Evolutionary conservation across 2,888 invertebrate species (phyloP), one percentile per base, ranked within the genome.

Genomic region (Thecophora atra): DNA sequence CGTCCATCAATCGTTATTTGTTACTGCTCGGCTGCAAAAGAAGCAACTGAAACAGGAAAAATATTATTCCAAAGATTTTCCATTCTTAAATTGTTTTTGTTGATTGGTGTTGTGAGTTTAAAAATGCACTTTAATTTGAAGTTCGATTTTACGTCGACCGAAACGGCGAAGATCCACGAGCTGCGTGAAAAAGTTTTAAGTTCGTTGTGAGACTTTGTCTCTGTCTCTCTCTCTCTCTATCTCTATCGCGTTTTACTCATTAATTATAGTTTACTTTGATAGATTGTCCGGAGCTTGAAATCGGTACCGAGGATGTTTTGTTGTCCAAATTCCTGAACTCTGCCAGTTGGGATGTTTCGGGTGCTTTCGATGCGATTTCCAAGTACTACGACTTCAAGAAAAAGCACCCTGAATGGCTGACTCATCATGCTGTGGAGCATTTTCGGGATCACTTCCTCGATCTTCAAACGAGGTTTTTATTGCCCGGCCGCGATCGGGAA

Each of bases 371-470:
- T 13, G 78, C 79, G 1, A 79, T 84, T 58, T 78, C 79, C 19
- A 77, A 77, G 21, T 85, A 84, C 71, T 85, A 84, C 58, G 82
- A 83, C 28, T 85, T 84, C 19, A 84, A 85, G 73, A 72, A 74
- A 0, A 77, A 78, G 24, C 77, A 85, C 77, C 84, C 84, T 0
- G 77, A 74, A 1, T 85, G 84, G 85, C 69, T 83, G 71, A 82
- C 83, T 8, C 78, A 77, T 30, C 83, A 83, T 73, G 73, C 82
- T 13, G 79, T 83, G 11, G 79, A 81, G 52, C 77, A 83, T 66
- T 85, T 80, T 70, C 79, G 80, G 3, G 79, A 81, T 24, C 74
- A 82, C 21, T 82, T 84, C 70, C 77, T 78, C 60, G 79, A 79
- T 15, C 79, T 81, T 2, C 78, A 81, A 42, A 80, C 83, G 54